Conservation (phyloP, 2,113 vertebrate species). For the Chionis minor region DNA sequence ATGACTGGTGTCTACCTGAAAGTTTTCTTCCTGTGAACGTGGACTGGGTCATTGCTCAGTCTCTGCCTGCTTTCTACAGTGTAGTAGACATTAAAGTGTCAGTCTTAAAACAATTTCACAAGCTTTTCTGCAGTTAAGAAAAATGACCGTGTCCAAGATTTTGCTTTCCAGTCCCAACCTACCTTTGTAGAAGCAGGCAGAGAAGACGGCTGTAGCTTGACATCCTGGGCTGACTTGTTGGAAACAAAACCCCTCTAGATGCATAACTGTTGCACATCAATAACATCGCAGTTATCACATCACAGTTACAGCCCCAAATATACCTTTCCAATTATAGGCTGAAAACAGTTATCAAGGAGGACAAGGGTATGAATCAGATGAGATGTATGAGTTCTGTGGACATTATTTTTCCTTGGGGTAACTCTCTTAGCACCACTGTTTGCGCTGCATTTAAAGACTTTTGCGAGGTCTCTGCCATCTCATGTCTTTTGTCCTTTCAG, state of each 20-base stretch:
- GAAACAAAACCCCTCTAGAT: neutral
- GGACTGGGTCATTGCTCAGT: neutral
- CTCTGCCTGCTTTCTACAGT: neutral
- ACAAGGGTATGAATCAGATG: neutral
- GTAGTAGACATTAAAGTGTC: neutral
- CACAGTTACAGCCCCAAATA: neutral
- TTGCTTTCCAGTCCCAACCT: neutral
- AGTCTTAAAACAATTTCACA: neutral
- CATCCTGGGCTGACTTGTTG: neutral
- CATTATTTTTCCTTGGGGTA: accelerated
- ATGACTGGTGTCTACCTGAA: neutral
- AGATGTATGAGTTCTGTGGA: neutral
- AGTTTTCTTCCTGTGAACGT: neutral
- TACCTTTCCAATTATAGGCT: neutral
- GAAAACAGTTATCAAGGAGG: neutral
- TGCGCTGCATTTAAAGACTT: neutral
- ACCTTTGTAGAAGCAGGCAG: neutral
- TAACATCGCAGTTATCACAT: accelerated
- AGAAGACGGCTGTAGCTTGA: neutral
- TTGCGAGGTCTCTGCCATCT: neutral
- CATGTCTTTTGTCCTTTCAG: slow-evolving; percentile 64
- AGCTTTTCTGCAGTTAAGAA: neutral
- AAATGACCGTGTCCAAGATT: neutral
- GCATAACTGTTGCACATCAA: neutral
- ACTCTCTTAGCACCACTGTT: neutral